Percentiles rank a stretch among this genome's conserved stretches.
phyloP scores from a whole-genome alignment of 2,113 vertebrate genomes.

The Sinocyclocheilus anshuiensis region DNA sequence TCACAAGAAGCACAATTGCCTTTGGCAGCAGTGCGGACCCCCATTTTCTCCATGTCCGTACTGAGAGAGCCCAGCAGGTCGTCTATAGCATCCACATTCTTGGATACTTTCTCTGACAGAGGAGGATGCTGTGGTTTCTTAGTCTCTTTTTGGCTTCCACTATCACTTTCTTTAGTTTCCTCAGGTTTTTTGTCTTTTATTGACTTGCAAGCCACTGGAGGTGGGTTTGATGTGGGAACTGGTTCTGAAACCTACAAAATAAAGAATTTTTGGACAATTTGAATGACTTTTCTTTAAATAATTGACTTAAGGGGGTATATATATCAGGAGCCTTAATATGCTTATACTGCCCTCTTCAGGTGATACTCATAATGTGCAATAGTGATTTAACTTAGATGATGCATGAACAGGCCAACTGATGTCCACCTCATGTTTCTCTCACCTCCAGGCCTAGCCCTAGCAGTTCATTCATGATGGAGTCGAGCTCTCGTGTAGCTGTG shows the following conservation, averaged over 20 bases:
- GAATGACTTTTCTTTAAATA: not conserved
- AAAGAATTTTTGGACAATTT: not conserved
- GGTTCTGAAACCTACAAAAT: conserved; percentile 58
- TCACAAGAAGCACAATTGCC: conserved; percentile 82
- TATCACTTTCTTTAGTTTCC: conserved; percentile 33
- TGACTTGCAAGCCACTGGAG: conserved; percentile 58
- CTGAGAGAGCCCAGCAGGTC: conserved; percentile 83
- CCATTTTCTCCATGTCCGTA: conserved; percentile 85
- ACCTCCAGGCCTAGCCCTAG: conserved; percentile 66
- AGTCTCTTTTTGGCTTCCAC: not conserved
- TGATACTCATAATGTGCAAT: not conserved
- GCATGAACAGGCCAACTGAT: not conserved
- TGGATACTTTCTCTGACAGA: conserved; percentile 32
- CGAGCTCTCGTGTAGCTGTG: conserved; percentile 71
- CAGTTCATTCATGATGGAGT: conserved; percentile 71
- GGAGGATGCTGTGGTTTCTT: not conserved
- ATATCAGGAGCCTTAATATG: not conserved
- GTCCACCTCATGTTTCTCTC: conserved; percentile 16
- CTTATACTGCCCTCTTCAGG: conserved; percentile 37
- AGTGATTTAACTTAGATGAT: too few relatives aligned
- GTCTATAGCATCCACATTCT: conserved; percentile 73
- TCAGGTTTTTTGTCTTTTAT: conserved; percentile 52
- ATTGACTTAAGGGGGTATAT: not conserved
- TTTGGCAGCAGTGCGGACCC: conserved; percentile 77
- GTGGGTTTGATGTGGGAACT: conserved; percentile 49